phyloP scores from a whole-genome alignment of 2,113 vertebrate genomes.

The Toxotes jaculatrix region DNA sequence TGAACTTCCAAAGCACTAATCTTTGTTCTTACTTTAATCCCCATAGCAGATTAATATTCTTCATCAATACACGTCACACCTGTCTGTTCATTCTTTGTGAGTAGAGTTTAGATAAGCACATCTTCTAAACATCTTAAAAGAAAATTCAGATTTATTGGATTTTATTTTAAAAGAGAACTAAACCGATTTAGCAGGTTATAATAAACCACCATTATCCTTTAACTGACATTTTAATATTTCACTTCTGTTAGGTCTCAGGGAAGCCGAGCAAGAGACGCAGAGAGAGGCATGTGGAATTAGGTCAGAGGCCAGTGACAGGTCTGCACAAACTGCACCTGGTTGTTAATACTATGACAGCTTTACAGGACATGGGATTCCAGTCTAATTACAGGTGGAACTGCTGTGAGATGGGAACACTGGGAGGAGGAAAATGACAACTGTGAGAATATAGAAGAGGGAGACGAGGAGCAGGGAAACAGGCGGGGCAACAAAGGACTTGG shows the following conservation, averaged over 20 bases:
- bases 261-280: constrained; percentile 5
- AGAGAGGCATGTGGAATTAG: constrained; percentile 44
- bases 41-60: constrained; percentile 5
- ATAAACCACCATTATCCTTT: background rate
- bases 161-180: background rate
- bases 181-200: background rate
- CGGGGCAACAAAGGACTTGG: background rate
- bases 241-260: background rate
- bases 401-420: constrained; percentile 55
- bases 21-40: constrained; percentile 1
- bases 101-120: background rate
- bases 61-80: background rate
- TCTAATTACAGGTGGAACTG: constrained; percentile 81
- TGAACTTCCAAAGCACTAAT: constrained; percentile 1
- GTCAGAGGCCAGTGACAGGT: constrained; percentile 53
- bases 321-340: constrained; percentile 74
- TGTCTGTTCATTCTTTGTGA: background rate
- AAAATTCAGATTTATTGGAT: background rate
- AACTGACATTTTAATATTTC: background rate
- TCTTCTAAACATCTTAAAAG: background rate
- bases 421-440: constrained; percentile 53
- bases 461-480: background rate
- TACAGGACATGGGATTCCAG: constrained; percentile 78
- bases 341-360: constrained; percentile 78
- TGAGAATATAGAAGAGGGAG: constrained; percentile 61